phyloP scores from a whole-genome alignment of 2,113 vertebrate genomes.

The Ptychochromis oligacanthus region DNA sequence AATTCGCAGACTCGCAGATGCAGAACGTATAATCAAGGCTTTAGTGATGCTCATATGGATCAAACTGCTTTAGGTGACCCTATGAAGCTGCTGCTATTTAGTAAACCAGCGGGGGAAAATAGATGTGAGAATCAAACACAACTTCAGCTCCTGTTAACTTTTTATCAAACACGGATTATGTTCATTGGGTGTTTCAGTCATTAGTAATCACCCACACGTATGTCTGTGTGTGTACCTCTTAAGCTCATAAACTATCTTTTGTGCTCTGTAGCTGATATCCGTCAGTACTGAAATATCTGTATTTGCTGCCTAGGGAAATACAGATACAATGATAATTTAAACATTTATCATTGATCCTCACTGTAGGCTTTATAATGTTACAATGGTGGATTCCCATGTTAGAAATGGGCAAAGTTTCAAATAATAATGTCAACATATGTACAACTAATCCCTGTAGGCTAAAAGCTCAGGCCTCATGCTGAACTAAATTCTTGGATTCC shows the following conservation, averaged over 20 bases:
- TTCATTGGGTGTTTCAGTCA: background rate
- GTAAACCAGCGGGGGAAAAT: background rate
- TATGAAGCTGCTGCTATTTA: background rate
- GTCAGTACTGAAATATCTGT: background rate
- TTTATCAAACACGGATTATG: background rate
- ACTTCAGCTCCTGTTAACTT: background rate
- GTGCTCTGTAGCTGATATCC: background rate
- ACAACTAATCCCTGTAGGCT: no score
- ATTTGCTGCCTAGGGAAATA: no score
- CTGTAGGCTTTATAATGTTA: no score
- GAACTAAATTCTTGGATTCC: no score
- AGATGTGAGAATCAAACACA: background rate
- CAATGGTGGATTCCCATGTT: no score
- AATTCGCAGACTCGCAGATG: no score
- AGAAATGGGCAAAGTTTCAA: no score
- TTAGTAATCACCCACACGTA: background rate
- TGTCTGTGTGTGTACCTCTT: background rate
- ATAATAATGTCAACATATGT: no score
- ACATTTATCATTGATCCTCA: no score
- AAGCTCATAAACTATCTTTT: background rate
- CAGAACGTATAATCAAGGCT: no score
- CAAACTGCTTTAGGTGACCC: rapidly evolving
- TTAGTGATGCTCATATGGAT: background rate
- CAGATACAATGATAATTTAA: no score
- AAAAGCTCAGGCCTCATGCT: no score